Evolutionary conservation across 2,113 vertebrate genomes (phyloP), one percentile per base, ranked within the genome.

Genomic region (Hemiprocne comata): DNA sequence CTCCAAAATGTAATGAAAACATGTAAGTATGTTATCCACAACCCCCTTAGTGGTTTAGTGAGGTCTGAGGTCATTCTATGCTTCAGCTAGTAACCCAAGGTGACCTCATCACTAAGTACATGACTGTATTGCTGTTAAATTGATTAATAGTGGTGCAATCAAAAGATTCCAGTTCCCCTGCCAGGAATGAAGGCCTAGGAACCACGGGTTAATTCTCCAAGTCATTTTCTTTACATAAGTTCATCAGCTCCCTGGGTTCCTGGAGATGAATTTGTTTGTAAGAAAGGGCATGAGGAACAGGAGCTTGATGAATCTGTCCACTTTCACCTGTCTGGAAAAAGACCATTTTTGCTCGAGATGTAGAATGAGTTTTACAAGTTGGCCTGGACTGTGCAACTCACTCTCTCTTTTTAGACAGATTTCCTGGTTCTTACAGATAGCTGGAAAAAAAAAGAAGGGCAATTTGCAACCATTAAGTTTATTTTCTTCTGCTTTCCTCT

Each of bases 41-140:
- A 85, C 76, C 51, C 67, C 75, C 54, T 70, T 1, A 3, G 75
- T 0, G 4, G 38, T 89, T 92, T 61, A 34, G 62, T 29, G 85
- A 83, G 67, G 29, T 28, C 82, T 95, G 88, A 95, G 71, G 75
- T 97, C 87, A 84, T 89, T 95, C 62, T 44, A 24, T 33, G 76
- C 93, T 93, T 40, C 94, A 87, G 75, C 73, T 76, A 73, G 78
- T 96, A 89, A 96, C 94, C 96, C 78, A 86, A 50, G 73, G 92
- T 94, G 94, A 95, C 94, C 85, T 96, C 96, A 97, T 78, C 48
- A 83, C 53, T 70, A 55, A 72, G 36, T 84, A 65, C 76, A 87
- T 89, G 94, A 94, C 87, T 38, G 16, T 29, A n/a, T 83, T 91
- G 76, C 82, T 2, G 25, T 95, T 91, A 93, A 95, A 90, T 69